Evolutionary conservation across 2,113 vertebrate genomes (phyloP).

Genomic region (Vireo altiloquus): DNA sequence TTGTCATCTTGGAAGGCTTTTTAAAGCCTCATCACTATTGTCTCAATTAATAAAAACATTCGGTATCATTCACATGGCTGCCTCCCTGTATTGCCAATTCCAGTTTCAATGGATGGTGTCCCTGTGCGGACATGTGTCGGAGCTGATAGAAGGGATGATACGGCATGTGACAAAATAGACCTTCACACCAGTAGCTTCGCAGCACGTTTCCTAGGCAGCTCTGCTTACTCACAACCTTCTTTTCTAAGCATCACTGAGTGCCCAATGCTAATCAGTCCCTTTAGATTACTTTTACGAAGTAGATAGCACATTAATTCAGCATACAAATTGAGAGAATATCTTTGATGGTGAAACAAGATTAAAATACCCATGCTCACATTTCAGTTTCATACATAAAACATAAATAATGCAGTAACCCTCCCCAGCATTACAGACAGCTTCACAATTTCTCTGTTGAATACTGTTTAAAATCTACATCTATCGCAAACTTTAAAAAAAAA

Average conservation of each 20-base stretch:
- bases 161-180: background rate
- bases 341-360: conserved; percentile 54
- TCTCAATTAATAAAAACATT: conserved; percentile 58
- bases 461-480: conserved; percentile 58
- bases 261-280: conserved; percentile 50
- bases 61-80: conserved; percentile 8
- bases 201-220: conserved; percentile 6
- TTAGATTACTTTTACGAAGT: conserved; percentile 26
- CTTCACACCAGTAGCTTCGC: conserved; percentile 5
- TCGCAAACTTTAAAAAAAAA: background rate
- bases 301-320: conserved; percentile 61
- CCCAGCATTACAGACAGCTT: conserved; percentile 23
- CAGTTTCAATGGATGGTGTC: background rate
- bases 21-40: conserved; percentile 45
- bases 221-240: conserved; percentile 26
- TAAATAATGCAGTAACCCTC: conserved; percentile 57
- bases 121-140: background rate
- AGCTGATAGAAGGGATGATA: background rate
- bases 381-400: conserved; percentile 63
- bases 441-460: conserved; percentile 28
- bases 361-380: conserved; percentile 55
- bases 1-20: conserved; percentile 56
- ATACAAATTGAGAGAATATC: conserved; percentile 60
- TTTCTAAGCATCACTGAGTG: conserved; percentile 22
- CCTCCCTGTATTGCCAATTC: background rate